Evolutionary conservation across 2,113 vertebrate genomes (phyloP).

Genomic region (Charadrius vociferus): DNA sequence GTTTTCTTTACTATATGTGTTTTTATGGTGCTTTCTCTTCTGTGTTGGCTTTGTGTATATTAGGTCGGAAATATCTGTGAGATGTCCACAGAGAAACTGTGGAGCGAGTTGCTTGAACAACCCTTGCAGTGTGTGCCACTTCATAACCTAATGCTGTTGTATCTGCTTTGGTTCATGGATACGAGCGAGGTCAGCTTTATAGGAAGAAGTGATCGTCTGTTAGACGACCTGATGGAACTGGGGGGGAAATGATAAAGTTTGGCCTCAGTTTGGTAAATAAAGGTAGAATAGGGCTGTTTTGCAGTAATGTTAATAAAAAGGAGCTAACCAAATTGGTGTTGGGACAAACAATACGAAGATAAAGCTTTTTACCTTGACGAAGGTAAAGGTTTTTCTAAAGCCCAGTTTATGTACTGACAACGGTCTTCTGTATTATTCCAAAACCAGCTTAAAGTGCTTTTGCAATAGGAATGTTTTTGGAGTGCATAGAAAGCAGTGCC

Average conservation of each 20-base stretch:
- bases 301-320: neutral
- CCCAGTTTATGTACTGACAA: neutral
- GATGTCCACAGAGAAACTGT: too few relatives aligned
- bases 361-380: neutral
- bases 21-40: neutral
- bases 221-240: neutral
- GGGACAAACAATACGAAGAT: neutral
- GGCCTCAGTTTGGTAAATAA: neutral
- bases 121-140: accelerated
- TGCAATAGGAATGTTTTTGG: neutral
- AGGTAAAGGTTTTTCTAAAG: neutral
- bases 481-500: neutral
- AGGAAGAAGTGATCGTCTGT: neutral
- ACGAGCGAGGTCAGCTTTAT: too few relatives aligned
- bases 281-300: neutral
- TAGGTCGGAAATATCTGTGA: neutral
- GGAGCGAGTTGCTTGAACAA: neutral
- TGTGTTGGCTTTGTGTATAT: neutral
- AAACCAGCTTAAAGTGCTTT: neutral
- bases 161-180: neutral
- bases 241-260: neutral
- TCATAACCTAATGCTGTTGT: accelerated
- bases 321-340: too few relatives aligned
- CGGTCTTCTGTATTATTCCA: neutral
- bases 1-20: accelerated